Conservation (phyloP, 2,888 invertebrate species). For the Esperia sulphurella region DNA sequence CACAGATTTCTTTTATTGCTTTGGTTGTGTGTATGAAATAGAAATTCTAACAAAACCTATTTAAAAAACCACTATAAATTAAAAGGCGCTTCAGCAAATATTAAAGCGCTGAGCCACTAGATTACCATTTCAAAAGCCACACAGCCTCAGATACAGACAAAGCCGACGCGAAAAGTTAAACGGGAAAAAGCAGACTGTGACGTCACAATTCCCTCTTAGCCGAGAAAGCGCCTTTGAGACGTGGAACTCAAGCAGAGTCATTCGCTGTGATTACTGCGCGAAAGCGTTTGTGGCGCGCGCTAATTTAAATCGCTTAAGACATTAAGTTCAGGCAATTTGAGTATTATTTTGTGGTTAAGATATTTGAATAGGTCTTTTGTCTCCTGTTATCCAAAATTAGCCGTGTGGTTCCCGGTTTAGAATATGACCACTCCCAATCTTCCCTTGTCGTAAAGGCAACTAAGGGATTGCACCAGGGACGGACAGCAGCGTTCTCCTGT, state of each 20-base stretch:
- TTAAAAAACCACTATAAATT: conserved; percentile 13
- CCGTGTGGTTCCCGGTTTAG: no score
- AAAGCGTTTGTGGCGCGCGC: conserved; percentile 20
- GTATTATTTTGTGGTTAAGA: conserved; percentile 8
- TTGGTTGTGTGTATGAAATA: no score
- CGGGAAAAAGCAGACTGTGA: conserved; percentile 28
- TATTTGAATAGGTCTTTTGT: not conserved
- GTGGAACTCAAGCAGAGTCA: conserved; percentile 16
- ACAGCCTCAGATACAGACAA: conserved; percentile 13
- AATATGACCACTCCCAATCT: no score
- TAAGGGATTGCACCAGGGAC: no score
- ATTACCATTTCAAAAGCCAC: conserved; percentile 28
- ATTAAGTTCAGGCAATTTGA: conserved; percentile 12
- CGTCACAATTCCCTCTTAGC: conserved; percentile 25
- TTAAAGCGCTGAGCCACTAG: conserved; percentile 14
- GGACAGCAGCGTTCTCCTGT: no score
- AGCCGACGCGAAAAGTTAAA: conserved; percentile 20
- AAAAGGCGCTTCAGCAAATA: conserved; percentile 9
- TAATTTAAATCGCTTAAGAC: conserved; percentile 31
- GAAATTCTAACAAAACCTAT: not conserved
- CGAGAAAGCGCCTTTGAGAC: conserved; percentile 25
- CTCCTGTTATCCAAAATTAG: no score
- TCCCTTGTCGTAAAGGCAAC: no score
- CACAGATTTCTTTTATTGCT: no score
- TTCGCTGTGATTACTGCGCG: conserved; percentile 20